phyloP scores from a whole-genome alignment of 2,113 vertebrate genomes.

The Thryonomys swinderianus region DNA sequence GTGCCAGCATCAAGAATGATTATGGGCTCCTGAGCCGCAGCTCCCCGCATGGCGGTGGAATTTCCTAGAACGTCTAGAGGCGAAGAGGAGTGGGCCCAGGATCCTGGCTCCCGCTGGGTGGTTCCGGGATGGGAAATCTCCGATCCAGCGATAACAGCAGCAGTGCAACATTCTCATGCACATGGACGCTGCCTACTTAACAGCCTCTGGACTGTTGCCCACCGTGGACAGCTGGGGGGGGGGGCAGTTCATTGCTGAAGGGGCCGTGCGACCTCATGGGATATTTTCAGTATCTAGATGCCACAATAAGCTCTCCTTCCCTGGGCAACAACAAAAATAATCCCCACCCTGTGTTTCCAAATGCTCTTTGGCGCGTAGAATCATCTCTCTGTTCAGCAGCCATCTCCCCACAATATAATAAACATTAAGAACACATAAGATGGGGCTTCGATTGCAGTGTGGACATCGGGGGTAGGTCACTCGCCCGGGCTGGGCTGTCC shows the following conservation, averaged over 20 bases:
- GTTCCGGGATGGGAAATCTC: not conserved
- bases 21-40: not conserved
- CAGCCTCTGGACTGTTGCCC: too few species aligned
- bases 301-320: accelerated
- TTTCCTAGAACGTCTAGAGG: not conserved
- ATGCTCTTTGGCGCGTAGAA: not conserved
- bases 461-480: accelerated
- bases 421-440: not conserved
- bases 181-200: accelerated
- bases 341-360: too few species aligned
- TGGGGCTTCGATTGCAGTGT: accelerated
- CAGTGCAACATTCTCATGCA: accelerated
- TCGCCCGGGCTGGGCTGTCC: not conserved
- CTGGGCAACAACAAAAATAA: not conserved
- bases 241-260: too few species aligned
- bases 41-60: accelerated
- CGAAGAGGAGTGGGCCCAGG: accelerated
- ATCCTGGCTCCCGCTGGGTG: accelerated
- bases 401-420: too few species aligned
- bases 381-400: not conserved
- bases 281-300: too few species aligned
- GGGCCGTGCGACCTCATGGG: too few species aligned
- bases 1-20: not conserved
- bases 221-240: not conserved
- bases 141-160: accelerated